Evolutionary conservation across 2,113 vertebrate genomes (phyloP), one percentile per base, ranked within the genome.

Genomic region (Mesitornis unicolor): DNA sequence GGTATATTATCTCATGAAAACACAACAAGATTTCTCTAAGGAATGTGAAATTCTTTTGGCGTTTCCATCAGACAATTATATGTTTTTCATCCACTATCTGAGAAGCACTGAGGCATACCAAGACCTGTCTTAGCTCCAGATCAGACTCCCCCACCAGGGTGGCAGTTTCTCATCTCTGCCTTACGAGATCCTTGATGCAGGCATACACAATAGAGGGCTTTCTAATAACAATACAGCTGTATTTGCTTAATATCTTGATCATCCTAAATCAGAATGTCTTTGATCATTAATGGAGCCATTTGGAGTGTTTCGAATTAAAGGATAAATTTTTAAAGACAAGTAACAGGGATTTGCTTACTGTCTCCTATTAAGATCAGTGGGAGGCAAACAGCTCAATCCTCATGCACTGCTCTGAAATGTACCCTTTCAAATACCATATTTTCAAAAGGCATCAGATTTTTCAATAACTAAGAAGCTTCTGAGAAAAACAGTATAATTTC

Each of bases 1-100:
- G 91, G 81, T 96, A 91, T 95, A 95, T 96, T 90, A 97, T 88
- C 84, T 89, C 95, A 97, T 81, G 93, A 95, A 97, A 97, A 96
- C 76, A 96, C 84, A 96, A 89, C 21, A 94, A 97, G 82, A 96
- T 94, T 97, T 97, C 94, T 97, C 83, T 80, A 92, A 97, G 92
- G 86, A 97, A 96, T 76, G 35, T 92, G 78, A 91, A 96, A 96
- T 87, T 87, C 9, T 2, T 93, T 96, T 96, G 84, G 50, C 90
- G 57, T 95, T 97, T 88, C 85, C 87, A 95, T 80, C 90, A 94
- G 96, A 96, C 94, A 97, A 97, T 96, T 97, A 88, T 75, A 80
- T 71, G 82, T 87, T 95, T 71, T 87, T 97, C 83, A 93, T 68
- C 51, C 71, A 86, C 53, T 53, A 92, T 92, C 91, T 86, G 26